Percentiles rank a stretch among this genome's conserved stretches.
Evolutionary conservation across 2,113 vertebrate genomes (phyloP).

Genomic region (Micromys minutus): DNA sequence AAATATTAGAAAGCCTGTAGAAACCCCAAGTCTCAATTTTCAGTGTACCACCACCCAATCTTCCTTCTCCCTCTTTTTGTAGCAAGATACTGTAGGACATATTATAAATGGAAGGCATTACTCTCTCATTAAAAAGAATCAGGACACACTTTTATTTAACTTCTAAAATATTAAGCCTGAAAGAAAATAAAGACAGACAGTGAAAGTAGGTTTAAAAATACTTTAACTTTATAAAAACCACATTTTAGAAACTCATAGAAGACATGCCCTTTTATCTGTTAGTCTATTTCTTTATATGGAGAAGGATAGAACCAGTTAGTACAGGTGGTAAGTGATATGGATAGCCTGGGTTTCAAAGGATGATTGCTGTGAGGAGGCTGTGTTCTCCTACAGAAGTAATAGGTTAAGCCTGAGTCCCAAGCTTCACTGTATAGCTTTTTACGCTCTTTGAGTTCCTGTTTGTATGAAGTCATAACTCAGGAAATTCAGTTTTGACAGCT

Average conservation of each 20-base stretch:
- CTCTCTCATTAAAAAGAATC: not conserved
- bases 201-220: not conserved
- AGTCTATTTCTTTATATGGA: constrained; percentile 2
- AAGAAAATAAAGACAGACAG: not conserved
- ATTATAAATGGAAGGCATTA: not conserved
- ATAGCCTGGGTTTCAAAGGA: not conserved
- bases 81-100: not conserved
- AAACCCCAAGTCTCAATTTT: not conserved
- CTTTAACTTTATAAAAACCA: not conserved
- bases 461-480: not conserved
- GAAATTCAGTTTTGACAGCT: not conserved
- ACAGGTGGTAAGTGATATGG: not conserved
- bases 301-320: not conserved
- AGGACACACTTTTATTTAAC: not conserved
- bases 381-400: not conserved
- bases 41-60: not conserved
- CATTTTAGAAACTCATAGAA: not conserved
- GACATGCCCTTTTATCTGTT: not conserved
- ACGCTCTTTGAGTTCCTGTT: not conserved
- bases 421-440: not conserved
- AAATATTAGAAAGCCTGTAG: not conserved
- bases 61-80: not conserved
- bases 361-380: not conserved
- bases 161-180: not conserved
- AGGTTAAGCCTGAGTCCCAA: not conserved